Conservation (phyloP, 2,113 vertebrate genomes). For the Cinclus cinclus region DNA sequence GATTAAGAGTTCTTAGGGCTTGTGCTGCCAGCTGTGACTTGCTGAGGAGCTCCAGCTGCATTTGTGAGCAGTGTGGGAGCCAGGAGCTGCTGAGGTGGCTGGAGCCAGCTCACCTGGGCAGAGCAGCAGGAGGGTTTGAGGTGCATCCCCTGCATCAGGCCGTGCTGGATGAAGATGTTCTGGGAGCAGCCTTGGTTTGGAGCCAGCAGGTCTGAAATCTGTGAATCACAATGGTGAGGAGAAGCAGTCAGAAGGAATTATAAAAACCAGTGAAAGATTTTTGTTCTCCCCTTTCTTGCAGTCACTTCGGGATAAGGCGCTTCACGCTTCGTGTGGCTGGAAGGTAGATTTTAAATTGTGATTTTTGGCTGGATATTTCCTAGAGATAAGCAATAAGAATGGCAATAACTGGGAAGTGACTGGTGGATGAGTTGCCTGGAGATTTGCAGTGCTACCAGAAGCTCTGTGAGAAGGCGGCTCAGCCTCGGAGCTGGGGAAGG, state of each 20-base stretch:
- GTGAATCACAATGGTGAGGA: fast-evolving
- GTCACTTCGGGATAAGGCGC: background rate
- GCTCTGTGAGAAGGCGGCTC: background rate
- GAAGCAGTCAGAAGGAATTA: background rate
- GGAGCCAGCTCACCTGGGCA: background rate
- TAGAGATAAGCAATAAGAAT: background rate
- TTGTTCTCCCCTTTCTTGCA: background rate
- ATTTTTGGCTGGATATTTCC: background rate
- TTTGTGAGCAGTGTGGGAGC: background rate
- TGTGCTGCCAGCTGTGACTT: background rate
- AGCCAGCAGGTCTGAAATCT: background rate
- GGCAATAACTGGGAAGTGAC: background rate
- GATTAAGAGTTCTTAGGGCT: background rate
- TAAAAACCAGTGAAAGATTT: background rate
- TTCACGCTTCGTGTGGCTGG: fast-evolving
- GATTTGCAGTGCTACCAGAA: background rate
- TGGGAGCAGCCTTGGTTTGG: background rate
- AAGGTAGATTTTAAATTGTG: background rate
- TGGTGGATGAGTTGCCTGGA: background rate
- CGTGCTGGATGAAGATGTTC: background rate
- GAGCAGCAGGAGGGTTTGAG: fast-evolving
- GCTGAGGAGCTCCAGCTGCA: background rate
- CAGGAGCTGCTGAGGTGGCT: background rate
- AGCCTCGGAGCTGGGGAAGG: background rate
- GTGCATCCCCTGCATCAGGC: fast-evolving